Evolutionary conservation across 2,888 invertebrate species (phyloP).

Genomic region (Trissolcus brochymenae): DNA sequence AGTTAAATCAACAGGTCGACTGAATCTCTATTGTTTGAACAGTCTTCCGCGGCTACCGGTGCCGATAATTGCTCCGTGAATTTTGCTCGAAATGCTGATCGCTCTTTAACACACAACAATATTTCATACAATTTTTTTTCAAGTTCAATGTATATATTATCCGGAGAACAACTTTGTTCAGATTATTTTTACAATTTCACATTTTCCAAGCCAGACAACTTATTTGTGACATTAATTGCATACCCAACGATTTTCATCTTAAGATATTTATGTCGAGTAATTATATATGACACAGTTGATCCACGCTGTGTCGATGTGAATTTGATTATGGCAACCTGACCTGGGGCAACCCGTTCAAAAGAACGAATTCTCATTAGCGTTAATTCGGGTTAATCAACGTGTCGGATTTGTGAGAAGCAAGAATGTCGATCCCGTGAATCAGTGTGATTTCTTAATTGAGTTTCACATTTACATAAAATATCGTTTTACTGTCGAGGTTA

Average conservation of each 20-base stretch:
- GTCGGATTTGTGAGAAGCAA: conserved; percentile 32
- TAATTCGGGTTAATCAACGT: conserved; percentile 68
- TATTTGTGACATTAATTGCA: too few relatives aligned
- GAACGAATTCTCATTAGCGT: conserved; percentile 52
- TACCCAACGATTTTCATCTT: conserved; percentile 24
- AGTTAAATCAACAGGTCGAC: conserved; percentile 58
- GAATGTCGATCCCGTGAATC: conserved; percentile 47
- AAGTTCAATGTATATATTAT: background rate
- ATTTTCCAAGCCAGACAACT: too few relatives aligned
- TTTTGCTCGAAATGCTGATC: conserved; percentile 41
- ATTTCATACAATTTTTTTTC: too few relatives aligned
- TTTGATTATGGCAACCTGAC: conserved; percentile 56
- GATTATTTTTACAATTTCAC: too few relatives aligned
- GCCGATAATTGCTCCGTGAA: conserved; percentile 54
- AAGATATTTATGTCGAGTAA: conserved; percentile 45
- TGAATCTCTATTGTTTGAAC: conserved; percentile 56
- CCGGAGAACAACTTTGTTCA: too few relatives aligned
- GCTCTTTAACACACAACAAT: conserved; percentile 26
- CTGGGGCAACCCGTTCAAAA: conserved; percentile 54
- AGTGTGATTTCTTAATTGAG: conserved; percentile 49
- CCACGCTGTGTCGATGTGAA: conserved; percentile 47
- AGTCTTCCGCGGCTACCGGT: conserved; percentile 50
- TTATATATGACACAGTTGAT: conserved; percentile 52
- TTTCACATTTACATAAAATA: conserved; percentile 46
- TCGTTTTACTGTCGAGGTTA: conserved; percentile 4